A percentile compares a stretch with the other conserved stretches of the same genome.
These are phyloP conservation scores for Cottoperca gobio DNA, from an alignment of 2,797 vertebrate genomes.

Conservation along the genomic window DNA sequence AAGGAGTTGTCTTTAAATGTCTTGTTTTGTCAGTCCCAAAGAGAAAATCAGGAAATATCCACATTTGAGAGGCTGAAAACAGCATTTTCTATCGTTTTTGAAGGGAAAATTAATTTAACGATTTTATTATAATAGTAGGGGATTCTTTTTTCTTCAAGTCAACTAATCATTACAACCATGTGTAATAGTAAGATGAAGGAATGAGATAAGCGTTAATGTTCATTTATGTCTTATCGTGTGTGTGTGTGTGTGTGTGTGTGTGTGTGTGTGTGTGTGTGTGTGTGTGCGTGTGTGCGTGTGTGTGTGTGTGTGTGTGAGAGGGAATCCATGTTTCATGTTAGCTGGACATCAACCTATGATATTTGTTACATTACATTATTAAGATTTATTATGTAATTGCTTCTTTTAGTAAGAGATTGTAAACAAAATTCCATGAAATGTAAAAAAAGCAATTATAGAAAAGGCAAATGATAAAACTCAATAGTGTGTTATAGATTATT, in stretches of 20 bases:
- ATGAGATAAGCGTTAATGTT: neutral
- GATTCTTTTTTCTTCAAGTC: no score
- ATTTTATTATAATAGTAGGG: no score
- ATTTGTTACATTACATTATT: neutral
- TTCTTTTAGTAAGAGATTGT: neutral
- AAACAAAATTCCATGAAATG: neutral
- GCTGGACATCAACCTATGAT: neutral
- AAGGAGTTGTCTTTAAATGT: no score
- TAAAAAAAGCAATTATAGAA: neutral
- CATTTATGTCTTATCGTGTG: neutral
- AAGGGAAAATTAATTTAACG: no score
- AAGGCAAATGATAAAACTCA: neutral
- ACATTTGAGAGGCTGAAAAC: no score
- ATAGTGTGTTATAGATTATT: neutral
- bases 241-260: no score
- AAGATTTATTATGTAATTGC: neutral
- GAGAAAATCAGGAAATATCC: no score
- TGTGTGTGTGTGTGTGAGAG: neutral
- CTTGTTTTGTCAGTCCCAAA: no score
- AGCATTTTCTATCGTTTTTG: no score
- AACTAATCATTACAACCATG: no score
- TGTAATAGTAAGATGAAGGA: neutral
- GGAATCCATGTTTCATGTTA: neutral
- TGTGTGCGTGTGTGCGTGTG: neutral
- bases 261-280: no score